These are phyloP conservation scores for Brachionus angularis DNA, from an alignment of 1,140 invertebrate genomes.

Conservation along the genomic window DNA sequence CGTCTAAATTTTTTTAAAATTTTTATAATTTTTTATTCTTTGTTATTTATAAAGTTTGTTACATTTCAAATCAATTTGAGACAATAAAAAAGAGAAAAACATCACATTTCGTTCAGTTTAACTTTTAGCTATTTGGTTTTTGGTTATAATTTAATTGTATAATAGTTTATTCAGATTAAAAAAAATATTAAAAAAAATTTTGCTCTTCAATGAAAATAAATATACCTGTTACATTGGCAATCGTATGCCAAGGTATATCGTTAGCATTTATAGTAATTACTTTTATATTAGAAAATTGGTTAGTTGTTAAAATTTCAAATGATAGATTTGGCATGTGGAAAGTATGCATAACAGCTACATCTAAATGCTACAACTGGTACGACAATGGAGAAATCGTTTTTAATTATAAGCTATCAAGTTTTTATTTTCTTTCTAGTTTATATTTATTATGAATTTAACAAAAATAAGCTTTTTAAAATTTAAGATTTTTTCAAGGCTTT, in stretches of 20 bases:
- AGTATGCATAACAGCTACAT: neutral
- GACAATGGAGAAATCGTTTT: neutral
- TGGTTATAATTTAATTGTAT: neutral
- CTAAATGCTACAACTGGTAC: slow-evolving; percentile 11
- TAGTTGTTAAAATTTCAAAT: neutral
- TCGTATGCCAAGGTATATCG: slow-evolving; percentile 12
- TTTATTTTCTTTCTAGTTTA: neutral
- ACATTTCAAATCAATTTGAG: neutral
- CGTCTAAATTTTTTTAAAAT: no score
- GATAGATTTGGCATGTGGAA: slow-evolving; percentile 39
- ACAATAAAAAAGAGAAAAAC: no score
- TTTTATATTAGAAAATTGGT: slow-evolving; percentile 39
- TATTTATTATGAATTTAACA: neutral
- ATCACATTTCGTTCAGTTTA: no score
- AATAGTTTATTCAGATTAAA: neutral
- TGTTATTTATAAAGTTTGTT: neutral
- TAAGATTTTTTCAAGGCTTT: slow-evolving; percentile 28
- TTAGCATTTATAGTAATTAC: slow-evolving; percentile 23
- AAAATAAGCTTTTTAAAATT: neutral
- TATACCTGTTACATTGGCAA: slow-evolving; percentile 24
- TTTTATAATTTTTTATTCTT: neutral
- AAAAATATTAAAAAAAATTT: neutral
- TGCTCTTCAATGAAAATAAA: slow-evolving; percentile 18
- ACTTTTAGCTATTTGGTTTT: no score
- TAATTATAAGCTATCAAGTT: neutral